Evolutionary conservation across 2,113 vertebrate genomes (phyloP).

Genomic region (Marcusenius ussheri): DNA sequence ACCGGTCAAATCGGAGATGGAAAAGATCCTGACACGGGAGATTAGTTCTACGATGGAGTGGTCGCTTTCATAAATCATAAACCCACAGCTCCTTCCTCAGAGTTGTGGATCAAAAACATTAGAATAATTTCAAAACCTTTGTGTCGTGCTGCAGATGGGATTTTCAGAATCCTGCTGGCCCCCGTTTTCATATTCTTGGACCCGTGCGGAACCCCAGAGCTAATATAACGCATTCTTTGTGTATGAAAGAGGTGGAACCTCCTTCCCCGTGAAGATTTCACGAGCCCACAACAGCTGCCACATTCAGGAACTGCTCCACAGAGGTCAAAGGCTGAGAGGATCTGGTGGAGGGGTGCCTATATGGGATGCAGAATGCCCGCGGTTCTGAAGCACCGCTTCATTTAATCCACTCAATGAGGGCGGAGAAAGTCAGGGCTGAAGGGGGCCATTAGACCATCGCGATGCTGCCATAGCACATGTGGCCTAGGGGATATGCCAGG

Average conservation of each 20-base stretch:
- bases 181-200: not conserved
- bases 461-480: slow-evolving; percentile 15
- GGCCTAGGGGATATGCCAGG: slow-evolving; percentile 34
- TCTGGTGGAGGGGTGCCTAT: not conserved
- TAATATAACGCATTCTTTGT: slow-evolving; percentile 18
- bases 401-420: slow-evolving; percentile 24
- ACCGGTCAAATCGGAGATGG: not conserved
- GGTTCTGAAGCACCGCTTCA: not conserved
- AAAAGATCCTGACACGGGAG: not conserved
- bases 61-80: slow-evolving; percentile 22
- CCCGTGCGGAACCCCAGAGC: not conserved
- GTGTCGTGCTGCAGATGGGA: slow-evolving; percentile 9
- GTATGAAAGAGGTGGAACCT: not conserved
- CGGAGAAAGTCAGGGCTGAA: slow-evolving; percentile 16
- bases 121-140: not conserved
- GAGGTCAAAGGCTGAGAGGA: not conserved
- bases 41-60: not conserved
- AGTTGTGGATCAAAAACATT: not conserved
- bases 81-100: slow-evolving; percentile 14
- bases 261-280: not conserved
- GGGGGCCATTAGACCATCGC: slow-evolving; percentile 35
- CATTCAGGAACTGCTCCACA: not conserved
- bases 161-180: not conserved
- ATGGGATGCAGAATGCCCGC: not conserved
- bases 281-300: slow-evolving; percentile 9